Evolutionary conservation across 2,888 invertebrate species (phyloP).

Genomic region (Calameuta filiformis): DNA sequence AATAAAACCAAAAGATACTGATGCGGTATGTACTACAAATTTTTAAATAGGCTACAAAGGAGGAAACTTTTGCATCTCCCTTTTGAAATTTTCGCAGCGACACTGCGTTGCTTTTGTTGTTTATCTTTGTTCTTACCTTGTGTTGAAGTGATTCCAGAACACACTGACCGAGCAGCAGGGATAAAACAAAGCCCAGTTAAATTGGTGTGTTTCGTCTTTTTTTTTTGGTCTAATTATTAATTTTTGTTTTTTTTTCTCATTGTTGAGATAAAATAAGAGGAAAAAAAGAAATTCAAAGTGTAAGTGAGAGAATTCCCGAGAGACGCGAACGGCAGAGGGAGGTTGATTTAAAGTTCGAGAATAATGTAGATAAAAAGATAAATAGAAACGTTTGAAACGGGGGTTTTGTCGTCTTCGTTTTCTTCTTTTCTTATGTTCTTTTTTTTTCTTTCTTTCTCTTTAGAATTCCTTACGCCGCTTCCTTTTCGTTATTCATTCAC

Average conservation of each 20-base stretch:
- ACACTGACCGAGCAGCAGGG: constrained; percentile 89
- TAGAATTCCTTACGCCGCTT: constrained; percentile 21
- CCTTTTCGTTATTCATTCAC: background rate
- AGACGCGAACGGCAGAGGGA: background rate
- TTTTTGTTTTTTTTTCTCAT: constrained; percentile 6
- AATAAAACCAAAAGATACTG: background rate
- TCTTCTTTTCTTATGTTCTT: background rate
- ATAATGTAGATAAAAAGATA: background rate
- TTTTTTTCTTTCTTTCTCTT: constrained; percentile 10
- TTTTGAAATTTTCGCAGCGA: background rate
- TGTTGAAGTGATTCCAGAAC: constrained; percentile 99
- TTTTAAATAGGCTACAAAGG: background rate
- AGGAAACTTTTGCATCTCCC: background rate
- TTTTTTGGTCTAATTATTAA: background rate
- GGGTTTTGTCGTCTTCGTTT: constrained; percentile 3
- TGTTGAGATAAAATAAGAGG: constrained; percentile 28
- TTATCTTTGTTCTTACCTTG: constrained; percentile 83
- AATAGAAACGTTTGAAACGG: background rate
- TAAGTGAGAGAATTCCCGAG: constrained; percentile 24
- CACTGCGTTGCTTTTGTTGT: background rate
- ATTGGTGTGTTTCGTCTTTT: constrained; percentile 50
- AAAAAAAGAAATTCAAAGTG: constrained; percentile 21
- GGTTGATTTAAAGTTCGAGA: background rate
- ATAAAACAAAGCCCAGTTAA: constrained; percentile 74
- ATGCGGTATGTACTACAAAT: background rate